Evolutionary conservation across 2,113 vertebrate species (phyloP).

Genomic region (Amphiprion ocellaris): DNA sequence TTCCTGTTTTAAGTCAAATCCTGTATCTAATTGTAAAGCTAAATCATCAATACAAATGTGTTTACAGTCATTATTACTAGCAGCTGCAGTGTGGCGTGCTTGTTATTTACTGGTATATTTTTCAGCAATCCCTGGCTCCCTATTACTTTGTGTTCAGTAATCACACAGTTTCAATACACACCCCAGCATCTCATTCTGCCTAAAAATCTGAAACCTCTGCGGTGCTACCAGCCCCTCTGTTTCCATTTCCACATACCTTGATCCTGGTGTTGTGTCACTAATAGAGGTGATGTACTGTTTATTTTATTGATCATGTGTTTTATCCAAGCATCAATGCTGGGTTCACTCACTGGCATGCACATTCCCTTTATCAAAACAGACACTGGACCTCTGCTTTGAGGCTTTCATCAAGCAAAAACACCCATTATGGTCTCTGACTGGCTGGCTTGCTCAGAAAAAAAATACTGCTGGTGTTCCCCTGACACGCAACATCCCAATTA

Average conservation of each 20-base stretch:
- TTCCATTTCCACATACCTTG: constrained; percentile 79
- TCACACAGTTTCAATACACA: constrained; percentile 63
- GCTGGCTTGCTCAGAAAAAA: constrained; percentile 49
- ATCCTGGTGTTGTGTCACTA: constrained; percentile 78
- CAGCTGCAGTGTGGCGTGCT: constrained; percentile 28
- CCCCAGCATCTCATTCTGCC: constrained; percentile 62
- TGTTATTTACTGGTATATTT: constrained; percentile 62
- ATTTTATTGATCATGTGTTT: constrained; percentile 84
- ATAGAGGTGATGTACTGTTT: constrained; percentile 84
- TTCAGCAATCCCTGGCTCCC: constrained; percentile 37
- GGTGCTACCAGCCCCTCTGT: constrained; percentile 52
- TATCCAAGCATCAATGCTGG: constrained; percentile 79
- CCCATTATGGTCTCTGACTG: constrained; percentile 74
- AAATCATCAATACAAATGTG: constrained; percentile 49
- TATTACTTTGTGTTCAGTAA: constrained; percentile 70
- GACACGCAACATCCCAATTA: constrained; percentile 80
- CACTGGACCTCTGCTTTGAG: constrained; percentile 79
- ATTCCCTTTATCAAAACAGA: constrained; percentile 77
- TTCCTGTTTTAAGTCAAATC: constrained; percentile 44
- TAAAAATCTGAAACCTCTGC: constrained; percentile 59
- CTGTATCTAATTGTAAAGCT: constrained; percentile 31
- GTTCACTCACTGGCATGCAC: constrained; percentile 78
- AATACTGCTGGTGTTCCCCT: constrained; percentile 71
- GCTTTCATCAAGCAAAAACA: constrained; percentile 81
- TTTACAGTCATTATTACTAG: constrained; percentile 38